Percentiles rank a stretch among this genome's conserved stretches.
Conservation (phyloP, 2,113 vertebrate species). For the Platanista minor region DNA sequence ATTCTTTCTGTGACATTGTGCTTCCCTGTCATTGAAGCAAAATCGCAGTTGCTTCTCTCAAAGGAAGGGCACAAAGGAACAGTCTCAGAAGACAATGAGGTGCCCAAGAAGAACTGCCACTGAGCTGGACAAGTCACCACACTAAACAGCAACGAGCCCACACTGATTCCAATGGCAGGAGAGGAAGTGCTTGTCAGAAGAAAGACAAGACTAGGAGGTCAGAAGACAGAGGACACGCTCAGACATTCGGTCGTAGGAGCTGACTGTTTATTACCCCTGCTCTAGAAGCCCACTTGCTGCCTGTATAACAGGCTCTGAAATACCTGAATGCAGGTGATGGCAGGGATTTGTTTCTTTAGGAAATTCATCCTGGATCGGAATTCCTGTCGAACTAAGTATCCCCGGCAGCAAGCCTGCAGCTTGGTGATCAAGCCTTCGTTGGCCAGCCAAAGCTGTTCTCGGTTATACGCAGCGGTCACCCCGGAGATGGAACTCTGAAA, state of each 20-base stretch:
- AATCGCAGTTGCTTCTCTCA: neutral
- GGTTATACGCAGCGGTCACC: slow-evolving; percentile 94
- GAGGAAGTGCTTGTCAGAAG: neutral
- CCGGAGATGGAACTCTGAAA: slow-evolving; percentile 89
- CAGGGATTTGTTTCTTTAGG: slow-evolving; percentile 90
- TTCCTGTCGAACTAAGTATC: slow-evolving; percentile 90
- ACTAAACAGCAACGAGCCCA: no score
- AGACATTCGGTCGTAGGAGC: rapidly evolving
- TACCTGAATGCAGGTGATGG: slow-evolving; percentile 96
- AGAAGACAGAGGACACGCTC: neutral
- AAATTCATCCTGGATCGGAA: slow-evolving; percentile 88
- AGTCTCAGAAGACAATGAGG: neutral
- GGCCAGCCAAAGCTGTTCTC: slow-evolving; percentile 97
- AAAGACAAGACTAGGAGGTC: neutral
- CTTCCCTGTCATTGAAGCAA: neutral
- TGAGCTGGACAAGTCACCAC: neutral
- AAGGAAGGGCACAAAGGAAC: neutral
- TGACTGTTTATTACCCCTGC: neutral
- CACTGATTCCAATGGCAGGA: neutral
- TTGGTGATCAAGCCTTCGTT: slow-evolving; percentile 92
- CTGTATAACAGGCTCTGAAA: rapidly evolving
- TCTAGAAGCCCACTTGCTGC: neutral
- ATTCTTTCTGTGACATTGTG: neutral
- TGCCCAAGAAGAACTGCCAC: neutral
- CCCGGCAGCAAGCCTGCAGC: slow-evolving; percentile 94